Conservation (phyloP, 1,140 invertebrate genomes). For the Solenopsis invicta region DNA sequence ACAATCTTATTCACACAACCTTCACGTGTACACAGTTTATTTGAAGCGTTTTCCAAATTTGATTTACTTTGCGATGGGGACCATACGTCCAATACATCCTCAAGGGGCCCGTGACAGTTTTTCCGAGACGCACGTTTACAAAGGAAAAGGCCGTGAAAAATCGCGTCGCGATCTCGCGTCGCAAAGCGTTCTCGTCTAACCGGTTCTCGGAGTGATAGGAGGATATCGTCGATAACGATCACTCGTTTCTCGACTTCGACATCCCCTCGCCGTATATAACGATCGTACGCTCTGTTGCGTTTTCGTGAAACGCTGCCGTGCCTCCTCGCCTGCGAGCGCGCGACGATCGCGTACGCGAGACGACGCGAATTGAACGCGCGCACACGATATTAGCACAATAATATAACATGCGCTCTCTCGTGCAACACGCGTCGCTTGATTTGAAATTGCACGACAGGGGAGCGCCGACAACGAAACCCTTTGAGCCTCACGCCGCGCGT, state of each 20-base stretch:
- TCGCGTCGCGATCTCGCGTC: background rate
- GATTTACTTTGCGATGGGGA: no score
- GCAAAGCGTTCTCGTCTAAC: background rate
- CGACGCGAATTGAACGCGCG: background rate
- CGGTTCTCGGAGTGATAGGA: background rate
- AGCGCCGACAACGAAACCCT: slow-evolving; percentile 4
- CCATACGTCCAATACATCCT: no score
- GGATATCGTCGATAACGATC: slow-evolving; percentile 29
- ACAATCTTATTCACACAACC: no score
- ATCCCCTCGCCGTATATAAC: background rate
- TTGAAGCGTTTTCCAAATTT: no score
- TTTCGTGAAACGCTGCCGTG: no score
- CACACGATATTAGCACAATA: slow-evolving; percentile 20
- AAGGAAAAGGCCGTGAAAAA: background rate
- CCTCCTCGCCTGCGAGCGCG: slow-evolving; percentile 2
- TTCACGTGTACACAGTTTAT: no score
- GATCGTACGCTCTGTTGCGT: background rate
- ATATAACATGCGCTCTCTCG: background rate
- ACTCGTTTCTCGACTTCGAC: background rate
- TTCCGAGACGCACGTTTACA: background rate
- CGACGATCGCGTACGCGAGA: background rate
- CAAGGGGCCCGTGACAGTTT: background rate
- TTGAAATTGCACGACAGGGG: slow-evolving; percentile 37
- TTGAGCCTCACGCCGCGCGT: slow-evolving; percentile 7
- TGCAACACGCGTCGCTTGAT: slow-evolving; percentile 28